Evolutionary conservation across 2,888 invertebrate genomes (phyloP).

Genomic region (Chrysolina haemoptera): DNA sequence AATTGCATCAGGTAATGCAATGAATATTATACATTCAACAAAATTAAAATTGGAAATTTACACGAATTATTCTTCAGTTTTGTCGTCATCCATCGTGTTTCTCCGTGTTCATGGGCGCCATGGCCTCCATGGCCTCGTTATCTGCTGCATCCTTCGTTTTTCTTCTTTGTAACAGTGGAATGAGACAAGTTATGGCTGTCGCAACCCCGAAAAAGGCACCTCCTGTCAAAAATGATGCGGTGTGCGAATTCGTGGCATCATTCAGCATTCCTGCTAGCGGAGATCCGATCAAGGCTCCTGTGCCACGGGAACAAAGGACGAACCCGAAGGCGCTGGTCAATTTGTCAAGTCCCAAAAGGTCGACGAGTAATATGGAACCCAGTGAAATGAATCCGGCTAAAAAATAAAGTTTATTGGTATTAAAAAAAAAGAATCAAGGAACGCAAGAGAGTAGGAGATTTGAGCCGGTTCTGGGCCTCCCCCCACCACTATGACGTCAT

Average conservation of each 20-base stretch:
- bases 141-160: slow-evolving; percentile 4
- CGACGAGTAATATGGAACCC: slow-evolving; percentile 97
- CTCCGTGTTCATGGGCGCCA: slow-evolving; percentile 23
- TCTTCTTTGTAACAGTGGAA: slow-evolving; percentile 28
- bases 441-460: no score
- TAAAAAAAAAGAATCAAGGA: not conserved
- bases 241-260: slow-evolving; percentile 89
- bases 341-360: slow-evolving; percentile 94
- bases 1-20: not conserved
- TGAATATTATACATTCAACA: not conserved
- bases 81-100: not conserved
- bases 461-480: no score
- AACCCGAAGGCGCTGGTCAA: slow-evolving; percentile 98
- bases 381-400: slow-evolving; percentile 97
- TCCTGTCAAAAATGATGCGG: slow-evolving; percentile 93
- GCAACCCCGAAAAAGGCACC: slow-evolving; percentile 89
- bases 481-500: no score
- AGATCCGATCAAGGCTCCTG: slow-evolving; percentile 92
- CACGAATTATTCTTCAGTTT: not conserved
- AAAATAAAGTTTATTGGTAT: slow-evolving; percentile 49
- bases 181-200: slow-evolving; percentile 67
- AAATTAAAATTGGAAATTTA: not conserved
- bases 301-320: slow-evolving; percentile 94
- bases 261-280: slow-evolving; percentile 92
- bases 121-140: slow-evolving; percentile 30